Conservation (phyloP, 2,888 invertebrate genomes). For the Pachymerium ferrugineum region DNA sequence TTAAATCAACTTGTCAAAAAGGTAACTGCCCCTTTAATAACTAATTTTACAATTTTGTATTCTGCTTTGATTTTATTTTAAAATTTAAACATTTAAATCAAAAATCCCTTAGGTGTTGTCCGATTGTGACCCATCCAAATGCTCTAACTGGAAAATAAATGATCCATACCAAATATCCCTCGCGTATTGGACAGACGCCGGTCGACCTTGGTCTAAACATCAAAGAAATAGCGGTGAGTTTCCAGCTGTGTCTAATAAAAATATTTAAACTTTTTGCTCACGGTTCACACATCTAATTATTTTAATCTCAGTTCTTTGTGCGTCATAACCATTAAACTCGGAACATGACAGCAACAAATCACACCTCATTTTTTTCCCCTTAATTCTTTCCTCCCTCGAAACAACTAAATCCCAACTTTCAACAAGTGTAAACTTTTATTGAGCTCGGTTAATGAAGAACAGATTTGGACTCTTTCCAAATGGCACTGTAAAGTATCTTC, state of each 20-base stretch:
- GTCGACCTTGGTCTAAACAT: constrained; percentile 51
- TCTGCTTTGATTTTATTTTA: background rate
- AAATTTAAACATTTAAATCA: no score
- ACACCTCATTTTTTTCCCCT: no score
- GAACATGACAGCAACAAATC: no score
- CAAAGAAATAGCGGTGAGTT: background rate
- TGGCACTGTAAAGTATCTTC: constrained; percentile 1
- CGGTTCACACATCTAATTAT: no score
- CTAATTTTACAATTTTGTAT: no score
- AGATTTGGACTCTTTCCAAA: background rate
- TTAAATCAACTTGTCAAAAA: no score
- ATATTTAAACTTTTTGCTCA: no score
- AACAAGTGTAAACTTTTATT: constrained; percentile 20
- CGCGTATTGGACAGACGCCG: constrained; percentile 79
- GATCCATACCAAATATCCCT: constrained; percentile 79
- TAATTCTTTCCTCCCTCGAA: background rate
- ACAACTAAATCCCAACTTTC: background rate
- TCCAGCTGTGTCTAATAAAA: no score
- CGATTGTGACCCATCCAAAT: background rate
- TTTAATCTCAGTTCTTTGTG: no score
- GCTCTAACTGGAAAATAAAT: constrained; percentile 52
- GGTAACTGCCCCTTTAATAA: no score
- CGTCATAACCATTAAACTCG: no score
- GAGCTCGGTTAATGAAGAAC: background rate
- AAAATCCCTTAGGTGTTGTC: background rate